Evolutionary conservation across 2,888 invertebrate genomes (phyloP).

Genomic region (Merodon equestris): DNA sequence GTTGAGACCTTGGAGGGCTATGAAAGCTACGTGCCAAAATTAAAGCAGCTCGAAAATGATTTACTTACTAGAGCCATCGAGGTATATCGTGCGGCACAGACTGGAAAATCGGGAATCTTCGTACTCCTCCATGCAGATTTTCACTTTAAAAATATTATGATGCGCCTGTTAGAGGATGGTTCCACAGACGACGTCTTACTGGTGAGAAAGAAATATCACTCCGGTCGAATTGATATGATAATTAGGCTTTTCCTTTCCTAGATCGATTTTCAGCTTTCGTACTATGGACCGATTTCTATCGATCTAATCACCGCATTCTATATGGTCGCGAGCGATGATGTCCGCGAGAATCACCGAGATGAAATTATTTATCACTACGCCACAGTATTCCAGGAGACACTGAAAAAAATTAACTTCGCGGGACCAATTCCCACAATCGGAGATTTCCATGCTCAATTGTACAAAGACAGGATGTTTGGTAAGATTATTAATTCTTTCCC

Average conservation of each 20-base stretch:
- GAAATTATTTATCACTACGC: slow-evolving; percentile 46
- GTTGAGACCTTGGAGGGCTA: neutral
- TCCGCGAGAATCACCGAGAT: slow-evolving; percentile 36
- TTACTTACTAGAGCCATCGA: neutral
- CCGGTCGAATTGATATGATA: neutral
- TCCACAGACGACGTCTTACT: slow-evolving; percentile 36
- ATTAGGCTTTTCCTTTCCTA: neutral
- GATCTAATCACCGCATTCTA: slow-evolving; percentile 41
- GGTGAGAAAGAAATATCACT: slow-evolving; percentile 14
- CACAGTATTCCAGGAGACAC: slow-evolving; percentile 26
- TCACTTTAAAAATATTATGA: slow-evolving; percentile 56
- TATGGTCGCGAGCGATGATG: slow-evolving; percentile 35
- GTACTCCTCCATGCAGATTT: slow-evolving; percentile 58
- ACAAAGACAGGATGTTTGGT: slow-evolving; percentile 20
- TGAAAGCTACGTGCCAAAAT: neutral
- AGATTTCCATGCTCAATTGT: neutral
- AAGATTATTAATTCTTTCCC: neutral
- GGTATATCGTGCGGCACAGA: neutral
- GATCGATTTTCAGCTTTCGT: slow-evolving; percentile 57
- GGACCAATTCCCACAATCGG: slow-evolving; percentile 33
- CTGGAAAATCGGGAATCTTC: slow-evolving; percentile 17
- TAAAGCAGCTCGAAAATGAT: neutral
- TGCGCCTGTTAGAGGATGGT: slow-evolving; percentile 25
- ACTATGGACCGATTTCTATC: slow-evolving; percentile 41
- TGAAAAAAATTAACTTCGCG: slow-evolving; percentile 33